Base-by-base conservation (phyloP, 2,797 vertebrate genomes). In the Gephyroberyx darwinii region DNA sequence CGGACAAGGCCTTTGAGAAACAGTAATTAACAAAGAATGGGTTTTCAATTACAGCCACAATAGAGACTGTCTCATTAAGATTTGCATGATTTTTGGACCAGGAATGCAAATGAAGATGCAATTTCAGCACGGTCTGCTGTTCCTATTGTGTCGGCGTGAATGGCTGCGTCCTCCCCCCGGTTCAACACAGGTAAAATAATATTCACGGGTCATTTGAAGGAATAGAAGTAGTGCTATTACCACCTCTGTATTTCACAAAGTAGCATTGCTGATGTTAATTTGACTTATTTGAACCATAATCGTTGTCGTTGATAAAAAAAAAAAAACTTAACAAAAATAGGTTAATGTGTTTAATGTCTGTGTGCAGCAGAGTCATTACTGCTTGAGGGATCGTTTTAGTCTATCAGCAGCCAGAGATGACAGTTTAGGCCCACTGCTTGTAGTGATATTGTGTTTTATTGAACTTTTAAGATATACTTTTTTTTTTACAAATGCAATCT, bases 101-200 rank as follows among this genome's bases (percentile, higher is more conserved):
- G 83, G 84, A 90, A 93, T 94, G 92, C 90, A 94, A 94, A 94
- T 94, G 88, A 93, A 93, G 92, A 94, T 90, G 92, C 93, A 88
- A 89, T 93, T 93, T 91, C 84, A 90, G 86, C 91, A 91, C 87
- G 93, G 89, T 93, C 93, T 92, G 92, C 90, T 93, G 91, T 93
- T 89, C 91, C 91, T 48, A 89, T 94, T 94, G 93, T 93, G 88
- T 68, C 35, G 30, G 47, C 64, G 61, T 93, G 88, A 93, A 93
- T 92, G 89, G 88, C 73, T 87, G 88, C 90, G 90, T 90, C 90
- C 84, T 89, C 85, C 53, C 50, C 64, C 80, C 89, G 84, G 86
- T 89, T 90, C 89, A 89, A 92, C 90, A 90, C 93, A 93, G 92
- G 92, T 93, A 90, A 93, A 93, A 93, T 92, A 90, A 93, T 91